phyloP scores from a whole-genome alignment of 2,797 vertebrate species.

The Neomorphus geoffroyi region DNA sequence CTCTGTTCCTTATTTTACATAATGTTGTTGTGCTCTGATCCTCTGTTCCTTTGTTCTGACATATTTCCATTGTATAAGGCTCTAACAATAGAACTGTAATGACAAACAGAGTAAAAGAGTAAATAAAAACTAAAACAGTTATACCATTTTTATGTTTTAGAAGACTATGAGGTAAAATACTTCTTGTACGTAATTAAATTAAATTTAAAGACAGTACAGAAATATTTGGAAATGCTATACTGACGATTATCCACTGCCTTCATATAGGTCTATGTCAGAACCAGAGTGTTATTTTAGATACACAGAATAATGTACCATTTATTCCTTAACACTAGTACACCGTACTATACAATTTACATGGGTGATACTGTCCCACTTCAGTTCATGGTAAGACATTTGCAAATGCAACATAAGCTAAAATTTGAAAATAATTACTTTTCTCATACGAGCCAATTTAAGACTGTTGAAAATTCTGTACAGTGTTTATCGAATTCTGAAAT shows the following conservation, averaged over 20 bases:
- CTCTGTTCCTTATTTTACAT: slow-evolving; percentile 15
- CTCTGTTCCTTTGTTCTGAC: neutral
- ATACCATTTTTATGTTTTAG: neutral
- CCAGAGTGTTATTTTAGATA: neutral
- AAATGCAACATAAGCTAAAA: neutral
- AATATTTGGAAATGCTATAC: neutral
- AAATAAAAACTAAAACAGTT: neutral
- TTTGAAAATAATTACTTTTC: neutral
- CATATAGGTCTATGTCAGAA: neutral
- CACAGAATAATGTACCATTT: neutral
- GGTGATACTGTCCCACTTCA: neutral
- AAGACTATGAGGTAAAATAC: neutral
- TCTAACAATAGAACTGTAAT: neutral
- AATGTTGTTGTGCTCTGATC: neutral
- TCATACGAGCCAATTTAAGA: neutral
- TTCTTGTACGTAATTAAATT: neutral
- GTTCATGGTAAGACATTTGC: neutral
- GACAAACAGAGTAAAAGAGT: neutral
- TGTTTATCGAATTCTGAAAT: neutral
- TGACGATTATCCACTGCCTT: neutral
- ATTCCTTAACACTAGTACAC: neutral
- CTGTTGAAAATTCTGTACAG: neutral
- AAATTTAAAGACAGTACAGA: neutral
- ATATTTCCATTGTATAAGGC: neutral
- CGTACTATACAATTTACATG: neutral